These are phyloP conservation scores for Lagopus leucura DNA, from an alignment of 2,113 vertebrate genomes.

Conservation along the genomic window DNA sequence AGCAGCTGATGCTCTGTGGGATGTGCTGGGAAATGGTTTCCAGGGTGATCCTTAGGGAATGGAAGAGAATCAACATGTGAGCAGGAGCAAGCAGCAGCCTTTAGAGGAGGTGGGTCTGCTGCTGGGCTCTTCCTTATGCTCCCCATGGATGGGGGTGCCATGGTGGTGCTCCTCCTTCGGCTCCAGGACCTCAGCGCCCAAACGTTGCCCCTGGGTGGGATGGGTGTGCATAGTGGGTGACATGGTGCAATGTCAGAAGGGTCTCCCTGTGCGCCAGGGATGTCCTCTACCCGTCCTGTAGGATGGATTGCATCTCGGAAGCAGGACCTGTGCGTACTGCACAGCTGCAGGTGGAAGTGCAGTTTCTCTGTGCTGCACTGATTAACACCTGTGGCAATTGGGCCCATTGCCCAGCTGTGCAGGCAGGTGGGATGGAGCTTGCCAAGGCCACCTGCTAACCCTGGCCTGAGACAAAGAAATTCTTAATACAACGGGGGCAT, in stretches of 20 bases:
- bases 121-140: not conserved
- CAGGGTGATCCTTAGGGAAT: not conserved
- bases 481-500: not conserved
- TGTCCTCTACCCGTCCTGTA: rapidly evolving
- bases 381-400: not conserved
- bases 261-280: too few species aligned
- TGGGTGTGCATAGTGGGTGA: rapidly evolving
- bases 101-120: not conserved
- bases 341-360: rapidly evolving
- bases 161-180: rapidly evolving
- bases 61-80: not conserved
- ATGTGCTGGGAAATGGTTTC: not conserved
- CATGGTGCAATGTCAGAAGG: not conserved
- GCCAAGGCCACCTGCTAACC: not conserved
- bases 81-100: not conserved
- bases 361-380: not conserved
- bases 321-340: not conserved
- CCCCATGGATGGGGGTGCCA: rapidly evolving
- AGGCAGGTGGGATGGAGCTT: not conserved
- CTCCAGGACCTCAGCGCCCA: not conserved
- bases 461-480: not conserved
- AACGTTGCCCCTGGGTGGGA: not conserved
- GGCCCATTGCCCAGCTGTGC: not conserved
- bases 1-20: not conserved
- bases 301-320: not conserved